Evolutionary conservation across 1,140 invertebrate genomes (phyloP).

Genomic region (Chironomus tepperi): DNA sequence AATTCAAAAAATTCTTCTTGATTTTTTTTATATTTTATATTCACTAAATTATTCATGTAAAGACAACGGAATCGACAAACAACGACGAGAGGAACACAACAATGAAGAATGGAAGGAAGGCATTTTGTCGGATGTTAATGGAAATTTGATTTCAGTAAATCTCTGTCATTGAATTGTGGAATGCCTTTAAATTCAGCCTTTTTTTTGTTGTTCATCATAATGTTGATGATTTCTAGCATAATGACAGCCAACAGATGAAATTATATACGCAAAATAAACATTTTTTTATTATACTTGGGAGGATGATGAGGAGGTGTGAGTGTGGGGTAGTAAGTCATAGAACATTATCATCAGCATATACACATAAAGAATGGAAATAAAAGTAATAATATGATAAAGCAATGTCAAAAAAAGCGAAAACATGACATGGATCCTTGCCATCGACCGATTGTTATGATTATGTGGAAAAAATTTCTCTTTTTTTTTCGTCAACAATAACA

Average conservation of each 20-base stretch:
- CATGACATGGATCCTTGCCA: neutral
- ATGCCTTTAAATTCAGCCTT: too few species aligned
- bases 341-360: neutral
- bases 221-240: neutral
- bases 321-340: too few species aligned
- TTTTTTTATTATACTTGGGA: neutral
- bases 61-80: too few species aligned
- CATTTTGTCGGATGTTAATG: neutral
- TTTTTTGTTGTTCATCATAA: too few species aligned
- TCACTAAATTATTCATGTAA: too few species aligned
- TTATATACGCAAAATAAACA: neutral
- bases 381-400: too few species aligned
- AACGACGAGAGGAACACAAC: too few species aligned
- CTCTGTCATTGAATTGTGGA: neutral
- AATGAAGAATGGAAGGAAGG: neutral
- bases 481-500: neutral
- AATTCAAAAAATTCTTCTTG: too few species aligned
- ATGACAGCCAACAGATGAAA: constrained; percentile 12
- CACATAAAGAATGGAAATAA: too few species aligned
- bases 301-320: neutral
- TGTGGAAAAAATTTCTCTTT: neutral
- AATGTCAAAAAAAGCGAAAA: too few species aligned
- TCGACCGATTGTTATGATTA: constrained; percentile 7
- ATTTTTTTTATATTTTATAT: too few species aligned
- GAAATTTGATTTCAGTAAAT: constrained; percentile 9